Conservation (phyloP, 2,797 vertebrate genomes). For the Rhynchonycteris naso region DNA sequence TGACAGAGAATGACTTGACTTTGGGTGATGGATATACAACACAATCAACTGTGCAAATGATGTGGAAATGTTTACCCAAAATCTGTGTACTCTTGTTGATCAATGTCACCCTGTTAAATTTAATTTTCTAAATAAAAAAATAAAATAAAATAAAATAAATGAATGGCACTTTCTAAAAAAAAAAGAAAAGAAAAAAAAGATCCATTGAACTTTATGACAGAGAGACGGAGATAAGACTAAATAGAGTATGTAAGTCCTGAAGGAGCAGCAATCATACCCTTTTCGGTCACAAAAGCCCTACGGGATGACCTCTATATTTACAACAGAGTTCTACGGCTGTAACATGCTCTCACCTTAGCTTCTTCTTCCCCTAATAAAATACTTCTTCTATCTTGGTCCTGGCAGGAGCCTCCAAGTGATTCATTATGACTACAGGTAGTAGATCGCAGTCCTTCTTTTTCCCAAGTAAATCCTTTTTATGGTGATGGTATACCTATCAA, state of each 20-base stretch:
- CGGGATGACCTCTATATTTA: background rate
- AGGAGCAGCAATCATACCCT: background rate
- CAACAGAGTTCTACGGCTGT: background rate
- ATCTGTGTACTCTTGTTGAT: too few relatives aligned
- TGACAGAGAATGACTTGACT: too few relatives aligned
- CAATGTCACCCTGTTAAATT: too few relatives aligned
- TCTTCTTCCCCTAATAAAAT: background rate
- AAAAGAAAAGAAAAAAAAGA: too few relatives aligned
- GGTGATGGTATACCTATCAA: background rate
- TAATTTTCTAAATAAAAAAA: too few relatives aligned
- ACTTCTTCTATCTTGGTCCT: background rate
- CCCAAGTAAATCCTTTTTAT: background rate
- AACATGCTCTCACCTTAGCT: background rate
- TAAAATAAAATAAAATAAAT: too few relatives aligned
- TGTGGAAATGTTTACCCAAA: too few relatives aligned
- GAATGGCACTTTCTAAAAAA: too few relatives aligned
- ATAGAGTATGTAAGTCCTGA: background rate
- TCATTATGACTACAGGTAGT: background rate
- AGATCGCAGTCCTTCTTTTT: background rate
- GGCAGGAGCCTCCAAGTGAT: background rate
- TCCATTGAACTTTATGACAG: too few relatives aligned
- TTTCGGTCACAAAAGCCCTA: background rate
- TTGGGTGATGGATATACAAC: too few relatives aligned
- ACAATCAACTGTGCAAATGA: too few relatives aligned
- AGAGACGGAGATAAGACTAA: too few relatives aligned